Evolutionary conservation across 2,113 vertebrate species (phyloP).

Genomic region (Chaetodon auriga): DNA sequence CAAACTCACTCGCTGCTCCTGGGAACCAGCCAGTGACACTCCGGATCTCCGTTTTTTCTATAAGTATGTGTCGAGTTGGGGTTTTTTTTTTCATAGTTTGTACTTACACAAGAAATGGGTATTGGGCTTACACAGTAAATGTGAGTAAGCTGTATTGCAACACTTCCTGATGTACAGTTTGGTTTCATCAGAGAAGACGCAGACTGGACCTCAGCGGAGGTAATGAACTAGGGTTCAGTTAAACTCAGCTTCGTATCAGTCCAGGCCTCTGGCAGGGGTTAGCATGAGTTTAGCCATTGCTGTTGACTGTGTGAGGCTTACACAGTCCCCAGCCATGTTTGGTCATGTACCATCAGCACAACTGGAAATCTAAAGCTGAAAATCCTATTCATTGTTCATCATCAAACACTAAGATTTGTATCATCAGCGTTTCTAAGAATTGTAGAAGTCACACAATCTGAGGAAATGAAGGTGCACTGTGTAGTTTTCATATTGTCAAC

Average conservation of each 20-base stretch:
- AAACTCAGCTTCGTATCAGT: not conserved
- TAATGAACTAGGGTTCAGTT: not conserved
- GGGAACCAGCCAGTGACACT: constrained; percentile 3
- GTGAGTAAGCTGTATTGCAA: not conserved
- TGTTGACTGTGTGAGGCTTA: not conserved
- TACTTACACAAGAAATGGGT: not conserved
- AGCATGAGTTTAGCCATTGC: too few relatives aligned
- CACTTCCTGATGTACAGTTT: not conserved
- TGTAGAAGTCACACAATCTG: too few relatives aligned
- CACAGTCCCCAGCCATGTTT: not conserved
- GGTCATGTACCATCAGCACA: not conserved
- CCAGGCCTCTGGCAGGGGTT: not conserved
- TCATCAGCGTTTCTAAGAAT: too few relatives aligned
- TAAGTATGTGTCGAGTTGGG: constrained; percentile 41
- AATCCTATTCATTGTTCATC: too few relatives aligned
- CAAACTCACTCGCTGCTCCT: constrained; percentile 54
- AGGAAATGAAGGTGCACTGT: too few relatives aligned
- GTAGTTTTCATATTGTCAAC: too few relatives aligned
- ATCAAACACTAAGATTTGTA: too few relatives aligned
- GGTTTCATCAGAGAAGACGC: not conserved
- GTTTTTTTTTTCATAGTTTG: not conserved
- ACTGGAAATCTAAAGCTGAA: too few relatives aligned
- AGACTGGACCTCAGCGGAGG: not conserved
- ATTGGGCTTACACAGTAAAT: not conserved
- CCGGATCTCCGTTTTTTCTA: constrained; percentile 68